Percentiles rank a stretch among this genome's conserved stretches.
phyloP scores from a whole-genome alignment of 2,888 invertebrate genomes.

The Macrosoma leucophasiata region DNA sequence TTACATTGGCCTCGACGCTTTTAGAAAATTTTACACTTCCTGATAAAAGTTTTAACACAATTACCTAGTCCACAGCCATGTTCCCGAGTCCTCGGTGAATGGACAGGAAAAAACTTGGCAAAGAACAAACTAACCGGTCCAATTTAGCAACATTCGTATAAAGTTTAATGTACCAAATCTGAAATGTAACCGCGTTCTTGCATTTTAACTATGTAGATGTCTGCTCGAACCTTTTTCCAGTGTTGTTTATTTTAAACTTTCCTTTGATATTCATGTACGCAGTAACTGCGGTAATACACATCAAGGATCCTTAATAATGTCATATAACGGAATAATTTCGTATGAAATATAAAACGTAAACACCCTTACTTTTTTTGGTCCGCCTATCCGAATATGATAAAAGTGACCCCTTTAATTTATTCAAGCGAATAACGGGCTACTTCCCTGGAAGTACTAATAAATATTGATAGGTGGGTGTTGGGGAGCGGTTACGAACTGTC shows the following conservation, averaged over 20 bases:
- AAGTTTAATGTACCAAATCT: slow-evolving; percentile 72
- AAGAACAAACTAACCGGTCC: slow-evolving; percentile 71
- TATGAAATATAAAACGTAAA: too few relatives aligned
- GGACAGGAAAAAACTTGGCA: slow-evolving; percentile 70
- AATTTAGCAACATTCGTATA: slow-evolving; percentile 68
- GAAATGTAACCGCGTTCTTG: slow-evolving; percentile 54
- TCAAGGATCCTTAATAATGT: too few relatives aligned
- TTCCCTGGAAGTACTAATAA: slow-evolving; percentile 37
- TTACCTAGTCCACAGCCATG: slow-evolving; percentile 66
- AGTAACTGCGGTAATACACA: too few relatives aligned
- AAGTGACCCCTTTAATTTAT: too few relatives aligned
- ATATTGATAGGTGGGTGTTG: slow-evolving; percentile 48
- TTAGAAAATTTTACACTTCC: slow-evolving; percentile 67
- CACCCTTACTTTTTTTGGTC: too few relatives aligned
- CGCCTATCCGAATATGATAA: too few relatives aligned
- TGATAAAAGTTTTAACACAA: slow-evolving; percentile 74
- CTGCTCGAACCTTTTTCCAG: too few relatives aligned
- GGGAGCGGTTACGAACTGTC: slow-evolving; percentile 36
- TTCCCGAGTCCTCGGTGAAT: slow-evolving; percentile 54
- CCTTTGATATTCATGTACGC: too few relatives aligned
- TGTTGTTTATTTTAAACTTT: too few relatives aligned
- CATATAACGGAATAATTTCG: too few relatives aligned
- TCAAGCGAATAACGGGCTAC: slow-evolving; percentile 8
- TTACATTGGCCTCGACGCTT: slow-evolving; percentile 48
- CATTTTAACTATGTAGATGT: slow-evolving; percentile 52